A percentile compares a stretch with the other conserved stretches of the same genome.
These are phyloP conservation scores for Vulpes lagopus DNA, from an alignment of 2,113 vertebrate genomes.

Conservation along the genomic window DNA sequence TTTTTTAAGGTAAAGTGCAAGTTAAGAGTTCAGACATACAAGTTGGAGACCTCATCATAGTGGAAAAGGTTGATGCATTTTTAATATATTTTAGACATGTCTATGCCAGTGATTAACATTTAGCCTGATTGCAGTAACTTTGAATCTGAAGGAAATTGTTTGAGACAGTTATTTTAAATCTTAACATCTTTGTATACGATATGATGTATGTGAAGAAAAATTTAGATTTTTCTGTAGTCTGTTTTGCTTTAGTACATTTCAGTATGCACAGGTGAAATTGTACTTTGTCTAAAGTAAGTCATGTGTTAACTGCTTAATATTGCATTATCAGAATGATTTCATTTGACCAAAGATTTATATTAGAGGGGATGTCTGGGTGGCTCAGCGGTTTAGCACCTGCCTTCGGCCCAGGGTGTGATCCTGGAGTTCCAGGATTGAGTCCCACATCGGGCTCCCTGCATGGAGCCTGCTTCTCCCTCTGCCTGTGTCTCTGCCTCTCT, in stretches of 20 bases:
- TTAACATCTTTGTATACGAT: slow-evolving; percentile 36
- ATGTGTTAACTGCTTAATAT: slow-evolving; percentile 20
- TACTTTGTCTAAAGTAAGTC: slow-evolving; percentile 38
- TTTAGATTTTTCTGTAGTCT: neutral
- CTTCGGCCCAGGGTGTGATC: no score
- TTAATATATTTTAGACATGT: slow-evolving; percentile 83
- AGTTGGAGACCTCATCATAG: slow-evolving; percentile 98
- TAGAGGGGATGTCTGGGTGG: no score
- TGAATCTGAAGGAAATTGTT: slow-evolving; percentile 72
- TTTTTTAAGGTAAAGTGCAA: slow-evolving; percentile 95
- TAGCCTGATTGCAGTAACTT: slow-evolving; percentile 68
- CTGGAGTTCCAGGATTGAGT: no score
- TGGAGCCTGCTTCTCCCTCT: no score
- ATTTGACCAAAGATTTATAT: neutral
- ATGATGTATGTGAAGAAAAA: slow-evolving; percentile 1
- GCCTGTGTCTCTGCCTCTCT: no score
- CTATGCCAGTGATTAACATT: slow-evolving; percentile 38
- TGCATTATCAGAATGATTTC: neutral
- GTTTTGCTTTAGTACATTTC: neutral
- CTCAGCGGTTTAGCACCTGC: no score
- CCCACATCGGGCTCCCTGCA: no score
- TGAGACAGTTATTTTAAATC: slow-evolving; percentile 71
- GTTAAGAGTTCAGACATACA: slow-evolving; percentile 99
- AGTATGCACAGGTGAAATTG: neutral
- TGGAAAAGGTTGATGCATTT: slow-evolving; percentile 95